Base-by-base conservation (phyloP, 2,797 vertebrate species). In the Anguilla pacifica region DNA sequence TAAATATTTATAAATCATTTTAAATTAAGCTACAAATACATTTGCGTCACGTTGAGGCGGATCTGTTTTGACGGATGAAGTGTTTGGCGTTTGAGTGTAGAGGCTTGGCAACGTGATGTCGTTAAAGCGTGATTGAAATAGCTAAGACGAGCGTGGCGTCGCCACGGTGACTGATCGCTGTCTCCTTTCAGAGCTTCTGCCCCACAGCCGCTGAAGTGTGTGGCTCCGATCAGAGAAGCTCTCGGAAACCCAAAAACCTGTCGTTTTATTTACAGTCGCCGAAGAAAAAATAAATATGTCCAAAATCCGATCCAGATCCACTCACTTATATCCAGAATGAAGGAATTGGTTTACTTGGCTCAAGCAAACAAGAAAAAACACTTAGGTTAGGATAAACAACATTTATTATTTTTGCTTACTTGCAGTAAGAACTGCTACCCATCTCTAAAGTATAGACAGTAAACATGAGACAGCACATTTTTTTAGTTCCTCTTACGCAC, bases 1-100 rank as follows among this genome's bases (percentile, higher is more conserved):
- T 43, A 81, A 81, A 81, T 46, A 81, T 43, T 46, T 25, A 81
- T 81, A 46, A 81, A 43, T 81, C 77, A 7, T 81, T 81, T 81
- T 81, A 15, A 81, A 5, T 19, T 19, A 81, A 43, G 77, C 35
- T 81, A 81, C 46, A 46, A 81, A 81, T 81, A 25, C 31, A 43
- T 81, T 81, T 43, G 77, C 22, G 72, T 39, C 31, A 74, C 39
- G n/a, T 43, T 46, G 0, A 43, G 72, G 39, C 39, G 19, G 77
- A 22, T 19, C 77, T 81, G 17, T 81, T 81, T 43, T 81, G 39
- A 81, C 19, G 77, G 77, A 81, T 81, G 39, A 81, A 46, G 19
- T 81, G 77, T 19, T 25, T 46, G 1, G 17, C 46, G 70, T 74
- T 39, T 74, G 35, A 81, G 39, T 46, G 39, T 6, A 49, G 77